Conservation (phyloP, 2,888 invertebrate species). For the Apantesis nais region DNA sequence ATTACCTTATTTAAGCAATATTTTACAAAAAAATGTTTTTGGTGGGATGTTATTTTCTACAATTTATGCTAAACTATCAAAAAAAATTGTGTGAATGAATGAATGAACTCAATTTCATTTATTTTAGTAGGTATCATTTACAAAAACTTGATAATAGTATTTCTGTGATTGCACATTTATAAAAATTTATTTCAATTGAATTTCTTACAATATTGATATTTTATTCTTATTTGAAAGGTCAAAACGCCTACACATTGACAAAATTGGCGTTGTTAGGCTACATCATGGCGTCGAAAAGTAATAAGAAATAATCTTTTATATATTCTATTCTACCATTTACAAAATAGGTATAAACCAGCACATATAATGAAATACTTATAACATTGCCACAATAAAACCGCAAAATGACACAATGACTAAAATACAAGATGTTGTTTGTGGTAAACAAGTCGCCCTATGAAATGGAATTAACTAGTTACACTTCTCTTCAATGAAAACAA, state of each 20-base stretch:
- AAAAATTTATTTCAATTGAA: neutral
- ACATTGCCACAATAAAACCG: conserved; percentile 24
- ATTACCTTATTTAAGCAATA: no score
- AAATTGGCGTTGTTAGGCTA: neutral
- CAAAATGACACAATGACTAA: conserved; percentile 33
- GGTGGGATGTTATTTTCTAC: neutral
- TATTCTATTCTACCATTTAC: neutral
- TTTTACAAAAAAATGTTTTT: no score
- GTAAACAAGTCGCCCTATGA: conserved; percentile 23
- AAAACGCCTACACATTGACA: conserved; percentile 1
- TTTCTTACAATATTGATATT: neutral
- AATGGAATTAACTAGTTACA: conserved; percentile 29
- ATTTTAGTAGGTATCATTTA: neutral
- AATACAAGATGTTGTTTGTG: conserved; percentile 36
- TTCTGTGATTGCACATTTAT: neutral
- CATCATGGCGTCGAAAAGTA: neutral
- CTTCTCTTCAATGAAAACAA: conserved; percentile 35
- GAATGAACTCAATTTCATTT: no score
- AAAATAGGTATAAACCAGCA: conserved; percentile 4
- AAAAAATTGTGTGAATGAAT: no score
- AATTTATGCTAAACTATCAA: neutral
- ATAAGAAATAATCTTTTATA: conserved; percentile 9
- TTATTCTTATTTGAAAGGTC: neutral
- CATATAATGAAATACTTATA: neutral
- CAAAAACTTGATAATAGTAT: neutral